Percentiles rank a stretch among this genome's conserved stretches.
Conservation (phyloP, 2,888 invertebrate species). For the Drosophila paramelanica region DNA sequence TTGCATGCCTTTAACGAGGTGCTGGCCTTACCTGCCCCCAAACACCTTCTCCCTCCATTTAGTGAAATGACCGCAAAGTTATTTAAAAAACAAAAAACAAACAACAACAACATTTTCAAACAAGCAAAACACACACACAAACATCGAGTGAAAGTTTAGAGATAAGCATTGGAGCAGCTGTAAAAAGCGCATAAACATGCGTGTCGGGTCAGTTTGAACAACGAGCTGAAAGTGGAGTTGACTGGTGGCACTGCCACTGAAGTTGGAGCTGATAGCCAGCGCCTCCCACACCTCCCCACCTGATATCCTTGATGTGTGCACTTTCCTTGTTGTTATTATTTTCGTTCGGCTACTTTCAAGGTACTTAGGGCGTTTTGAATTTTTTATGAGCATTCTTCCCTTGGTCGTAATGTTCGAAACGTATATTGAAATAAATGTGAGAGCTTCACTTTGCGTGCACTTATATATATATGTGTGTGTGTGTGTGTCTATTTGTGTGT, state of each 20-base stretch:
- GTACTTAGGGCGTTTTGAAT: slow-evolving; percentile 78
- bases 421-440: slow-evolving; percentile 76
- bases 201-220: slow-evolving; percentile 64
- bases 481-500: background rate
- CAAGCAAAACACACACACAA: slow-evolving; percentile 23
- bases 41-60: slow-evolving; percentile 44
- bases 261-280: slow-evolving; percentile 15
- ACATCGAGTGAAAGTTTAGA: slow-evolving; percentile 37
- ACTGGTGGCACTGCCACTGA: slow-evolving; percentile 2
- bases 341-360: slow-evolving; percentile 62
- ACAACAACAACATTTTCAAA: slow-evolving; percentile 58
- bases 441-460: slow-evolving; percentile 22
- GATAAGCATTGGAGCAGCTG: slow-evolving; percentile 73
- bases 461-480: slow-evolving; percentile 12
- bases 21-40: slow-evolving; percentile 17
- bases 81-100: slow-evolving; percentile 51
- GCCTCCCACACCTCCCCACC: background rate
- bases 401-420: slow-evolving; percentile 61
- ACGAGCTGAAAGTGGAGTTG: slow-evolving; percentile 34
- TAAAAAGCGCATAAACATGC: slow-evolving; percentile 77
- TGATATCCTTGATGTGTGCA: slow-evolving; percentile 52
- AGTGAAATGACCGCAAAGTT: slow-evolving; percentile 78
- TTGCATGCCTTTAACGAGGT: slow-evolving; percentile 48
- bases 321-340: slow-evolving; percentile 38
- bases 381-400: slow-evolving; percentile 70